Evolutionary conservation across 2,113 vertebrate species (phyloP), one percentile per base, ranked within the genome.

Genomic region (Barnardius zonarius): DNA sequence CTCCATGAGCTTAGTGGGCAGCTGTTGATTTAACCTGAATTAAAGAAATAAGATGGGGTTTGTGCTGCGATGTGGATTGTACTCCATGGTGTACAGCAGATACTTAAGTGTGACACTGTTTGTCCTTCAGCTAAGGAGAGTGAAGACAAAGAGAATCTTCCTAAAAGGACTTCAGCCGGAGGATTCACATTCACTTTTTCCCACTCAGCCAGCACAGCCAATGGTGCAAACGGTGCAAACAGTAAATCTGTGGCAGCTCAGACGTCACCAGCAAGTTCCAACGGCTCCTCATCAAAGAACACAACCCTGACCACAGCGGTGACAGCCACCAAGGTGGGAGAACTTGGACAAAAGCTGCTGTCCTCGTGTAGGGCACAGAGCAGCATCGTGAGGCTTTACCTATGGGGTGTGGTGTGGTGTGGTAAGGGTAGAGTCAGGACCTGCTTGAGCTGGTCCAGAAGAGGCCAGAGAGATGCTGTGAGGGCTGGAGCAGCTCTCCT

Each of bases 211-310:
- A 98, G 98, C 83, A 97, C 99, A 97, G 98, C 99, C 96, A 99
- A 99, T 28, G 98, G 98, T 94, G 97, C 98, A 33, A 99, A 98
- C 9, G 97, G 98, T 95, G 95, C 99, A 94, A 99, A 98, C 93
- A 98, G 98, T 93, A 99, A 99, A 97, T 97, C 98, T 31, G 96
- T 97, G 91, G 98, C 98, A 82, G 97, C 98, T 74, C 98, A 98
- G 79, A 98, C 99, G 13, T 95, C 98, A 83, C 96, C 98, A 62
- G 97, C 98, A 92, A 98, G 98, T 94, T 98, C 99, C 76, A 99
- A 99, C 11, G 93, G 98, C 51, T 98, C 99, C 72, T 98, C 99
- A 5, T 98, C 98, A 43, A 99, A 99, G 98, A 98, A 98, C 12
- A 68, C 98, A 6, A 97, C 97, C 77, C 97, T 99, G 95, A 96